phyloP scores from a whole-genome alignment of 2,113 vertebrate genomes.

The Labrus mixtus region DNA sequence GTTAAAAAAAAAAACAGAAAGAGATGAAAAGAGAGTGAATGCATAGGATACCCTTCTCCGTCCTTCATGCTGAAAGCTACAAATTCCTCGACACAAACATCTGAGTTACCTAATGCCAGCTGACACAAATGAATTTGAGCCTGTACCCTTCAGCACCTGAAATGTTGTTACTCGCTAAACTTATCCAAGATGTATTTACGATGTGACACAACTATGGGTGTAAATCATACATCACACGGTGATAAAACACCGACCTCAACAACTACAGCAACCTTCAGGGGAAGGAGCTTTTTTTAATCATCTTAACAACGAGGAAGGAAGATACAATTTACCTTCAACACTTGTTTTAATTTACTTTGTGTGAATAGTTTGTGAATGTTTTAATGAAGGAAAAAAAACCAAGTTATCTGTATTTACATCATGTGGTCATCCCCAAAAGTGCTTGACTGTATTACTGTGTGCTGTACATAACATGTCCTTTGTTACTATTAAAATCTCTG shows the following conservation, averaged over 20 bases:
- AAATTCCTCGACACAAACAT: conserved; percentile 44
- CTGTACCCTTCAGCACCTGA: conserved; percentile 57
- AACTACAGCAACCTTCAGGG: conserved; percentile 38
- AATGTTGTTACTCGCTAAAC: conserved; percentile 67
- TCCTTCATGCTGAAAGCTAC: conserved; percentile 65
- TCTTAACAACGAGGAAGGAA: too few species aligned
- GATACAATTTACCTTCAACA: too few species aligned
- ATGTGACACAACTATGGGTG: conserved; percentile 49
- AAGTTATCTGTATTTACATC: too few species aligned
- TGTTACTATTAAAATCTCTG: too few species aligned
- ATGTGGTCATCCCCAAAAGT: too few species aligned
- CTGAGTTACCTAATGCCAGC: conserved; percentile 37
- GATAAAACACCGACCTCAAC: not conserved
- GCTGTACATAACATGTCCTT: too few species aligned
- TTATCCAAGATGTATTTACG: conserved; percentile 55
- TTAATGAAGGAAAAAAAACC: too few species aligned
- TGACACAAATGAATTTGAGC: conserved; percentile 62
- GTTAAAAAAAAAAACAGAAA: conserved; percentile 14
- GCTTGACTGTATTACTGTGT: too few species aligned
- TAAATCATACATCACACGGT: conserved; percentile 61
- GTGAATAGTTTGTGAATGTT: too few species aligned
- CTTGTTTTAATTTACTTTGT: too few species aligned
- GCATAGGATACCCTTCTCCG: conserved; percentile 55
- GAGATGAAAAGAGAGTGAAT: conserved; percentile 49
- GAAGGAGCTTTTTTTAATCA: conserved; percentile 33